Base-by-base conservation (phyloP, 92 coral and sea anemone species). In the Zoanthus sansibaricus region DNA sequence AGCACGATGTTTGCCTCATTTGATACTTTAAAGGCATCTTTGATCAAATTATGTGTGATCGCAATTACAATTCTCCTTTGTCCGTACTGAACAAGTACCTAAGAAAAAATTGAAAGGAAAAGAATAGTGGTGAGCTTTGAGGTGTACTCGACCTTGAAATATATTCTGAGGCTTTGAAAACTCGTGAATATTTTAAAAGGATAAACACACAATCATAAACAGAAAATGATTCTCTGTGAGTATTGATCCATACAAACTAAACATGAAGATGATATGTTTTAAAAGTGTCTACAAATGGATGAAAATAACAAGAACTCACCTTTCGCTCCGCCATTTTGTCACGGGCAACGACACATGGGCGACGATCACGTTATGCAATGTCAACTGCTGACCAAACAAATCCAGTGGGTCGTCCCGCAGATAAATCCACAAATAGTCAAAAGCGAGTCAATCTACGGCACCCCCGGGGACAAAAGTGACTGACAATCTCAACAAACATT, bases 371-470 rank as follows among this genome's bases (percentile, higher is more conserved):
- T 71, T 71, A 15, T 0, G 75, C 9, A 71, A 44, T 5, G 8
- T 71, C 75, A 71, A 71, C 75, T 48, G 42, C 75, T 71, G 75
- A 71, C 75, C 75, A 71, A 71, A 71, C 75, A 71, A 71, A 71
- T 71, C 75, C 55, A 59, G 3, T 15, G 54, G 55, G 78, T 45
- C 55, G 78, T 7, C 78, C 78, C 78, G 78, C 20, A 58, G 55
- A 51, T 73, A 17, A 73, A 73, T 73, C 78, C 58, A 73, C 15
- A 66, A 56, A 79, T 79, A 73, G 72, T 61, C 71, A 79, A 79
- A 79, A 79, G 85, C 72, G 85, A 79, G 71, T 61, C 72, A 17
- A 61, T 59, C 85, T 73, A 44, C 73, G 72, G 52, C 85, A 79
- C 72, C 74, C 85, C 42, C 72, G 52, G 85, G 85, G 51, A 64